phyloP scores from a whole-genome alignment of 1,140 invertebrate genomes.

The Steinernema feltiae region DNA sequence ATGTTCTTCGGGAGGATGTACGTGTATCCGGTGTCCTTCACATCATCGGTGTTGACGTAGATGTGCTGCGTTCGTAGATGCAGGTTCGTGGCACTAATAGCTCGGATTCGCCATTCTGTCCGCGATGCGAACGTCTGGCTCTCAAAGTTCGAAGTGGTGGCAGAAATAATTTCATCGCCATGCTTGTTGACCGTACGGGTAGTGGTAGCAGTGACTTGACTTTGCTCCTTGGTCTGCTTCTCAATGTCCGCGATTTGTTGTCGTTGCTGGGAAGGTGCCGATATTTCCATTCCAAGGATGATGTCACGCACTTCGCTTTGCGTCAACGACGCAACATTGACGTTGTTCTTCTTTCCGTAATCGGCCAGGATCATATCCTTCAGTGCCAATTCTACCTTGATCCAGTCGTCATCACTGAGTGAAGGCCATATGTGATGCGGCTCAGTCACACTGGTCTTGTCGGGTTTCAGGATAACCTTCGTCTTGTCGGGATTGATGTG shows the following conservation, averaged over 20 bases:
- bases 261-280: conserved; percentile 90
- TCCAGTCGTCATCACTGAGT: conserved; percentile 95
- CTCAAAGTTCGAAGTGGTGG: conserved; percentile 97
- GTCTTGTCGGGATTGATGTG: conserved; percentile 99
- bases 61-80: conserved; percentile 98
- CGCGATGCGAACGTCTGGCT: conserved; percentile 94
- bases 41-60: conserved; percentile 96
- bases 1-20: conserved; percentile 98
- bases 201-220: conserved; percentile 87
- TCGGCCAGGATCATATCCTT: conserved; percentile 97
- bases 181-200: conserved; percentile 98
- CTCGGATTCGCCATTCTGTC: conserved; percentile 94
- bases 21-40: conserved; percentile 97
- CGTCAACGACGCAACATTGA: conserved; percentile 94
- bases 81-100: conserved; percentile 95
- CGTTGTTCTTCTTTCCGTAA: conserved; percentile 99
- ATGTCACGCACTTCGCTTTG: conserved; percentile 99
- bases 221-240: conserved; percentile 98
- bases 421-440: conserved; percentile 99
- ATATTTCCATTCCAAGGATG: conserved; percentile 99
- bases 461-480: conserved; percentile 94
- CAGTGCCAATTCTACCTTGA: conserved; percentile 93
- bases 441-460: conserved; percentile 96
- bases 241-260: conserved; percentile 99
- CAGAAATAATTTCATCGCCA: conserved; percentile 97